Conservation (phyloP, 1,140 invertebrate genomes). For the Bombus cullumanus region DNA sequence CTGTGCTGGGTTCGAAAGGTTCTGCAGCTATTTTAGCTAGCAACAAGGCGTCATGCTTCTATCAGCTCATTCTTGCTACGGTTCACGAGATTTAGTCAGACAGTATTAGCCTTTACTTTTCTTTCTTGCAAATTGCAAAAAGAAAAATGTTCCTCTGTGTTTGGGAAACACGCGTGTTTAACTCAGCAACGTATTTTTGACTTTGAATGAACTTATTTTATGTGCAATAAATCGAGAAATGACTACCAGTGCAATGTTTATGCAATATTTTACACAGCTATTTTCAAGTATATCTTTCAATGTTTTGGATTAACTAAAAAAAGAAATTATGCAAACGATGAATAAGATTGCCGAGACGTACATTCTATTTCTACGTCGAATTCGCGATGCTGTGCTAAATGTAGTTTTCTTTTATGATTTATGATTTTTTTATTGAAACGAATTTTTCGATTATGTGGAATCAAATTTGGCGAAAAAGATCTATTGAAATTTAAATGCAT, state of each 20-base stretch:
- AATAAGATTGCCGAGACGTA: neutral
- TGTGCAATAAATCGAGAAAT: neutral
- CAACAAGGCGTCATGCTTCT: constrained; percentile 12
- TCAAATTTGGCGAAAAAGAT: neutral
- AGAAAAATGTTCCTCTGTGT: neutral
- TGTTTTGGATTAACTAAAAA: neutral
- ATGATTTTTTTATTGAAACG: neutral
- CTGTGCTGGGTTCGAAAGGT: constrained; percentile 28
- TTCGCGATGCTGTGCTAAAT: neutral
- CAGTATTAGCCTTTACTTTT: neutral
- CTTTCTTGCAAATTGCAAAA: neutral
- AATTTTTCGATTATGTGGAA: neutral
- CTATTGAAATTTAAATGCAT: neutral
- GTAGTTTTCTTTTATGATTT: neutral
- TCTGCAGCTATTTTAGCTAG: constrained; percentile 43
- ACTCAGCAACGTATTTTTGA: neutral
- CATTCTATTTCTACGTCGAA: neutral
- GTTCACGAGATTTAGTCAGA: constrained; percentile 4
- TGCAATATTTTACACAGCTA: neutral
- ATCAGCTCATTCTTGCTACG: constrained; percentile 28
- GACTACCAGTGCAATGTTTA: neutral
- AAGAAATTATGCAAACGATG: neutral
- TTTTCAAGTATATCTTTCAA: neutral
- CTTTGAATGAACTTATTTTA: neutral
- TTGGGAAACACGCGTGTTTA: neutral